phyloP scores from a whole-genome alignment of 2,797 vertebrate species.

The Thaleichthys pacificus region DNA sequence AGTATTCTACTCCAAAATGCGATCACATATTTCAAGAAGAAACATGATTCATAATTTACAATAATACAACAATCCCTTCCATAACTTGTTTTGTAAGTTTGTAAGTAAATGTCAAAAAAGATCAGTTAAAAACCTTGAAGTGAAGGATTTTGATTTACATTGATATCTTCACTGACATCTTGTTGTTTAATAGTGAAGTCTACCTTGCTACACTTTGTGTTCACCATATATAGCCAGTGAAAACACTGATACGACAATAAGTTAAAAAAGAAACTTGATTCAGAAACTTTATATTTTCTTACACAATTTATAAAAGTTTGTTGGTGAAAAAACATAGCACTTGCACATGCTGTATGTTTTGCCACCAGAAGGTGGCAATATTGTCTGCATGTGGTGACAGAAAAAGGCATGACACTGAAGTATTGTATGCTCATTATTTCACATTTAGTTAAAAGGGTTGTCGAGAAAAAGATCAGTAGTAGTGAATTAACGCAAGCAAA shows the following conservation, averaged over 20 bases:
- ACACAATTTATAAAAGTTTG: no score
- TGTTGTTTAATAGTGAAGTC: neutral
- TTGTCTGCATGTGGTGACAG: neutral
- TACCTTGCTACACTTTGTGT: neutral
- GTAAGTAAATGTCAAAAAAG: no score
- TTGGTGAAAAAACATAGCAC: no score
- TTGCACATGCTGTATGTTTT: neutral
- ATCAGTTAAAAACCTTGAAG: no score
- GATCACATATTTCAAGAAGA: no score
- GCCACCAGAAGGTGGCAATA: neutral
- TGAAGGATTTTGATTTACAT: no score
- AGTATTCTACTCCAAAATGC: no score
- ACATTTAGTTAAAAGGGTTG: neutral
- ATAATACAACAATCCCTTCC: no score
- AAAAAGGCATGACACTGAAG: neutral
- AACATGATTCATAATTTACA: no score
- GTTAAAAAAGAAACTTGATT: no score
- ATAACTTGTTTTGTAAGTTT: no score
- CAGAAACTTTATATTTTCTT: neutral
- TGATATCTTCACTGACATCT: neutral
- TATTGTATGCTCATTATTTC: neutral
- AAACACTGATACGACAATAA: neutral
- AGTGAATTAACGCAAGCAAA: neutral
- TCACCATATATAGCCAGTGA: neutral
- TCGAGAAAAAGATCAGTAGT: neutral